A percentile compares a stretch with the other conserved stretches of the same genome.
These are phyloP conservation scores for Seira sanloemensis DNA, from an alignment of 2,888 invertebrate genomes.

Conservation along the genomic window DNA sequence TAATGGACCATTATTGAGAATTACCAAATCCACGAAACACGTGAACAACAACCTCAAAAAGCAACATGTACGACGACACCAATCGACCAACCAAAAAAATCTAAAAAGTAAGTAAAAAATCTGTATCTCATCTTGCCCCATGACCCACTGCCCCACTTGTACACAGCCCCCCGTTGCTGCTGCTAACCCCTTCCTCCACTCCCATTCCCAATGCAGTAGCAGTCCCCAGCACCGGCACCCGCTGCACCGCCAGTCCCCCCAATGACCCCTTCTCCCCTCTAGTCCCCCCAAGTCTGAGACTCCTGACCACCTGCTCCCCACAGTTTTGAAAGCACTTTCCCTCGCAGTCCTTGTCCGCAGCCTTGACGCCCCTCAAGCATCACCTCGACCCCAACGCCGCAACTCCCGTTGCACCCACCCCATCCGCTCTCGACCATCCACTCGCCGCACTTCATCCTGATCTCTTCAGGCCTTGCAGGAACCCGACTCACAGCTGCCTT, in stretches of 20 bases:
- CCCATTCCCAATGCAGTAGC: neutral
- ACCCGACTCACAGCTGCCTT: neutral
- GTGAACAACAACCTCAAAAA: too few relatives aligned
- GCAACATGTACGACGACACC: too few relatives aligned
- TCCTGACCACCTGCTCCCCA: neutral
- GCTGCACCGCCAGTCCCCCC: neutral
- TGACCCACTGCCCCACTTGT: constrained; percentile 5
- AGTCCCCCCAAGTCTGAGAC: neutral
- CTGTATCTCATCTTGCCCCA: constrained; percentile 28
- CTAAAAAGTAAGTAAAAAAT: too few relatives aligned
- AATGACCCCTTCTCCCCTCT: constrained; percentile 18
- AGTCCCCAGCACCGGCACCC: neutral
- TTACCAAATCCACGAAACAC: too few relatives aligned
- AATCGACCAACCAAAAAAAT: too few relatives aligned
- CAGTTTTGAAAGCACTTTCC: constrained; percentile 25
- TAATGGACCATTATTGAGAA: too few relatives aligned
- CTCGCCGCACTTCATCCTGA: constrained; percentile 23
- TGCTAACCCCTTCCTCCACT: neutral
- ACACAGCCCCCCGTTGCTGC: neutral
- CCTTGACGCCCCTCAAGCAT: neutral
- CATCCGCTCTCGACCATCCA: constrained; percentile 26
- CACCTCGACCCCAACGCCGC: constrained; percentile 26
- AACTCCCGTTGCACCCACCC: constrained; percentile 25
- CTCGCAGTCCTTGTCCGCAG: neutral
- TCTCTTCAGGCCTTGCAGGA: neutral